Percentiles rank a stretch among this genome's conserved stretches.
phyloP scores from a whole-genome alignment of 2,113 vertebrate genomes.

The Brachyhypopomus occidentalis region DNA sequence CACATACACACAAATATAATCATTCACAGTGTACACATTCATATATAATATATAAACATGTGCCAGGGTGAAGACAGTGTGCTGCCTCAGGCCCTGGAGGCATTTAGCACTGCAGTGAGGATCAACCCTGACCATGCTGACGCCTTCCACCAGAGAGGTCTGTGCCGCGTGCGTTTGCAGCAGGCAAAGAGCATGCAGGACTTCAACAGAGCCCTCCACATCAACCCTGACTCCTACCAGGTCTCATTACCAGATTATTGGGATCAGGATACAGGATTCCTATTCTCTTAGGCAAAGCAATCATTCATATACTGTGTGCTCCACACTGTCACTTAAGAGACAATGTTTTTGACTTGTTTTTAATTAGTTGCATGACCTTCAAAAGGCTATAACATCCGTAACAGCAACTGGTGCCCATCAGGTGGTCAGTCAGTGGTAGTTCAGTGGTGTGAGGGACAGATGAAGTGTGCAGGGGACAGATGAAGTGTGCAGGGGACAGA shows the following conservation, averaged over 20 bases:
- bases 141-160: slow-evolving; percentile 77
- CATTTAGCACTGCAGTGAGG: slow-evolving; percentile 73
- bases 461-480: no score
- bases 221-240: slow-evolving; percentile 77
- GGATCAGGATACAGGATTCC: not conserved
- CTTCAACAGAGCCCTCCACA: slow-evolving; percentile 72
- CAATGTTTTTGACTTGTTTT: not conserved
- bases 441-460: no score
- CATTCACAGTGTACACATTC: not conserved
- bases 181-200: slow-evolving; percentile 70
- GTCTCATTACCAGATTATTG: slow-evolving; percentile 51
- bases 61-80: slow-evolving; percentile 34
- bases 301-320: not conserved
- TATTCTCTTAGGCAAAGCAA: not conserved
- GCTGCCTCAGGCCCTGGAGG: slow-evolving; percentile 69
- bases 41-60: not conserved
- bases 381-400: not conserved
- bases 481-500: no score
- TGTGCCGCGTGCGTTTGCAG: slow-evolving; percentile 74
- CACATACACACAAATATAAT: no score
- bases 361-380: slow-evolving; percentile 5
- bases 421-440: not conserved
- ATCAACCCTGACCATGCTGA: slow-evolving; percentile 69
- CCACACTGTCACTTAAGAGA: not conserved
- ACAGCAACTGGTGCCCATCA: not conserved